Evolutionary conservation across 1,140 invertebrate species (phyloP), one percentile per base, ranked within the genome.

Genomic region (Pachyrhynchus sulphureomaculatus): DNA sequence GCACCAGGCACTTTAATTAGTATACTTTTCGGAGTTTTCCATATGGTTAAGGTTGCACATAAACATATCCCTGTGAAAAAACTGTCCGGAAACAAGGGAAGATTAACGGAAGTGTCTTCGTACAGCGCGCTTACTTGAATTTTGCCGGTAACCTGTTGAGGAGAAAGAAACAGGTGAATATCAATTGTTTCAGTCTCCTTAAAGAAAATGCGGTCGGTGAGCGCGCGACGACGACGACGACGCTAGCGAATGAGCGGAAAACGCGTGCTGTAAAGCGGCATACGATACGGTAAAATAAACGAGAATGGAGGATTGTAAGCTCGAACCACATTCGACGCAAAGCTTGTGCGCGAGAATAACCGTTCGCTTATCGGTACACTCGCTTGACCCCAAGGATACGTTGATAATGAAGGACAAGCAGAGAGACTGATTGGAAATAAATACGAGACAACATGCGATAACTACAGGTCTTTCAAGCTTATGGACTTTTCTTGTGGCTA

Each of bases 91-190:
- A 17, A 18, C 18, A 9, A 18, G 4, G 9, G 39, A 42, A 42
- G 8, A 20, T 20, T 2, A 37, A 6, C 6, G n/a, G n/a, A 42
- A 18, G 18, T 2, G 10, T 18, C 3, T 42, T 20, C 17, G 39
- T 18, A 6, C 12, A 29, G 21, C 21, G 20, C n/a, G 17, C 4
- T 1, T 13, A 17, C 24, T 29, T 45, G 26, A 32, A 44, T 34
- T 61, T 61, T 52, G 49, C 58, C 49, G 58, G 58, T 52, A 61
- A 61, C 58, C 58, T 61, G 58, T 61, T 61, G 58, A 61, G 53
- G 24, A 44, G 20, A 10, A 39, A 48, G 49, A 51, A 42, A 61
- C 58, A 61, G 58, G 58, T 61, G 58, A 53, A 61, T 45, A 37
- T 34, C 33, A 41, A 32, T 29, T 26, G 42, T 58, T 47, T 29